Evolutionary conservation across 2,888 invertebrate genomes (phyloP).

Genomic region (Caenorhabditis drosophilae): DNA sequence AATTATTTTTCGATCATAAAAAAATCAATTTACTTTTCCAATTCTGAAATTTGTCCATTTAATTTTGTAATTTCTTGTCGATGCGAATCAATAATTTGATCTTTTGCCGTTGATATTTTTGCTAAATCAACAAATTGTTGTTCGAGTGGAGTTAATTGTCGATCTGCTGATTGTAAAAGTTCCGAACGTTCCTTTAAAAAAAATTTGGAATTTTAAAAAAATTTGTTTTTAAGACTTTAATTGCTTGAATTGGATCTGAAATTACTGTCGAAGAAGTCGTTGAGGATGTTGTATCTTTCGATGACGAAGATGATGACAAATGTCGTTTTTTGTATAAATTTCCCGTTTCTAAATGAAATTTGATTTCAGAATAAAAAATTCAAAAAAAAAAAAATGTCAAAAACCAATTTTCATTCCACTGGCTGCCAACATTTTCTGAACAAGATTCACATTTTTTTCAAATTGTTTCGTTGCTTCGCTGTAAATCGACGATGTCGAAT

Average conservation of each 20-base stretch:
- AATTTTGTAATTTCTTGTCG: slow-evolving; percentile 51
- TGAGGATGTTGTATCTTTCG: slow-evolving; percentile 18
- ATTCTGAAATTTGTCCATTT: slow-evolving; percentile 23
- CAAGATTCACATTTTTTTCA: slow-evolving; percentile 58
- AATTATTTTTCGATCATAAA: not conserved
- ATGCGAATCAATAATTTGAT: slow-evolving; percentile 59
- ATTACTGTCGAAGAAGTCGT: slow-evolving; percentile 10
- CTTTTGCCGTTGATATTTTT: slow-evolving; percentile 59
- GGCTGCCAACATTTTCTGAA: slow-evolving; percentile 57
- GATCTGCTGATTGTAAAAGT: slow-evolving; percentile 12
- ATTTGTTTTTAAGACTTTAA: slow-evolving; percentile 10
- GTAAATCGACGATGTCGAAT: slow-evolving; percentile 28
- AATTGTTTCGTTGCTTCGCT: slow-evolving; percentile 61
- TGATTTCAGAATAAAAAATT: not conserved
- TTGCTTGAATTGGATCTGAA: slow-evolving; percentile 26
- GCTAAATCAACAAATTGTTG: slow-evolving; percentile 64
- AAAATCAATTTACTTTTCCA: slow-evolving; percentile 12
- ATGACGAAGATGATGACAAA: slow-evolving; percentile 10
- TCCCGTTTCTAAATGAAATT: slow-evolving; percentile 14
- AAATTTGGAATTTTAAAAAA: no score
- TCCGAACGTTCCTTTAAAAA: slow-evolving; percentile 22
- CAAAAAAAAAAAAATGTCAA: not conserved
- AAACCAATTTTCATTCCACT: slow-evolving; percentile 39
- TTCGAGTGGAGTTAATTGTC: slow-evolving; percentile 49
- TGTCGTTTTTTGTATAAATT: slow-evolving; percentile 22